A percentile compares a stretch with the other conserved stretches of the same genome.
These are phyloP conservation scores for Pterocles burchelli DNA, from an alignment of 2,113 vertebrate genomes.

Conservation along the genomic window DNA sequence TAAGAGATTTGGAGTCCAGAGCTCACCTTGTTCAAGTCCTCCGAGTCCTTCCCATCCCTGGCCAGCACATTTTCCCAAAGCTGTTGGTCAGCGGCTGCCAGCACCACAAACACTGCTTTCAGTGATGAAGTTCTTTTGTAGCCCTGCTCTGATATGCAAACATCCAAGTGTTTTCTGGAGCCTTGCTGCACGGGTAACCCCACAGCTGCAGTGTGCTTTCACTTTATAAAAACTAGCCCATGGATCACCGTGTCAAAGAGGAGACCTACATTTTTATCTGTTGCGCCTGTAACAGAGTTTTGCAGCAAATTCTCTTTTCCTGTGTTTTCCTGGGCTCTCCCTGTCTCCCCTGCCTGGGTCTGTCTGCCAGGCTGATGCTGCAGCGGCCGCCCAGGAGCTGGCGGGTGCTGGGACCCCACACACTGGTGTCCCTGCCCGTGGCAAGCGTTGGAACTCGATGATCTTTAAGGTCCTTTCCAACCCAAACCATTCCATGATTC, in stretches of 20 bases:
- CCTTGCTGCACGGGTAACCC: not conserved
- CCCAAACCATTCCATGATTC: too few species aligned
- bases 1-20: not conserved
- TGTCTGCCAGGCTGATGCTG: not conserved
- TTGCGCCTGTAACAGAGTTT: not conserved
- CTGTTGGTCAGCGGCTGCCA: not conserved
- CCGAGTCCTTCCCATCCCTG: not conserved
- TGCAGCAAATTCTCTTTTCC: not conserved
- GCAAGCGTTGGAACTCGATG: too few species aligned
- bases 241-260: not conserved
- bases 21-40: not conserved
- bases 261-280: not conserved
- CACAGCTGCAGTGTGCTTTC: not conserved
- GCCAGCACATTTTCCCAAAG: not conserved
- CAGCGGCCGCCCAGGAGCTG: not conserved
- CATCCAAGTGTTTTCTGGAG: not conserved
- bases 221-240: not conserved
- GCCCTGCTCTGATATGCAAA: not conserved
- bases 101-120: not conserved
- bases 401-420: not conserved
- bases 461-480: too few species aligned
- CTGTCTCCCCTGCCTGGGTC: not conserved
- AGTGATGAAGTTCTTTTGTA: not conserved
- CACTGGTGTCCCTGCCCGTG: too few species aligned
- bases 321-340: not conserved